A percentile compares a stretch with the other conserved stretches of the same genome.
phyloP scores from a whole-genome alignment of 2,888 invertebrate genomes.

The Epistrophe eligans region DNA sequence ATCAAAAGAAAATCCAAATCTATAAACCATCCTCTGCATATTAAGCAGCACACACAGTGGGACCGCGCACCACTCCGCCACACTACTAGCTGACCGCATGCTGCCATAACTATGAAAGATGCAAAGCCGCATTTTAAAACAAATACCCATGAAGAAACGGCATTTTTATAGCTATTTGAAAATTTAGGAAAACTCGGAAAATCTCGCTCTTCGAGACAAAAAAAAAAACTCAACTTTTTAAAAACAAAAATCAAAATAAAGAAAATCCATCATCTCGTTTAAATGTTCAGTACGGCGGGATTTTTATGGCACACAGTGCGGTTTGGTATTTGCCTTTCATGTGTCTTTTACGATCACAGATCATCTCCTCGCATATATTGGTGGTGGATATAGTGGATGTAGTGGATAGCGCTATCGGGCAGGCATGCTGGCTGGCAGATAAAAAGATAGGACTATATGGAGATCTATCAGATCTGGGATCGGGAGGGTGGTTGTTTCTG shows the following conservation, averaged over 20 bases:
- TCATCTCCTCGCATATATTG: conserved; percentile 45
- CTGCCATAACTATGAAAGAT: conserved; percentile 78
- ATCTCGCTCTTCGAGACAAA: conserved; percentile 32
- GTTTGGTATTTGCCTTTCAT: conserved; percentile 74
- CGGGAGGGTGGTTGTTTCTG: conserved; percentile 77
- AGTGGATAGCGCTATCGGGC: conserved; percentile 28
- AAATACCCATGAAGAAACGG: conserved; percentile 66
- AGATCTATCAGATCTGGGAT: conserved; percentile 36
- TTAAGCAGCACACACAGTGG: conserved; percentile 54
- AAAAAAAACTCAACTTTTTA: conserved; percentile 21
- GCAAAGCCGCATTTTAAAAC: conserved; percentile 77
- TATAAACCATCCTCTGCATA: conserved; percentile 1
- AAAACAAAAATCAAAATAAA: conserved; percentile 24
- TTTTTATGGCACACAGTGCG: conserved; percentile 73
- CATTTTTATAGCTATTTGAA: conserved; percentile 73
- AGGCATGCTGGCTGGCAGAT: conserved; percentile 23
- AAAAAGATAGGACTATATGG: background rate
- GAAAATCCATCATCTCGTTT: conserved; percentile 65
- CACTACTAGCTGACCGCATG: conserved; percentile 78
- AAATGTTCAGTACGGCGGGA: conserved; percentile 43
- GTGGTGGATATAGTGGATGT: conserved; percentile 18
- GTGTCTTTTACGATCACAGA: conserved; percentile 72
- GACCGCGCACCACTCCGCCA: conserved; percentile 65
- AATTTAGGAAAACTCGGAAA: conserved; percentile 40
- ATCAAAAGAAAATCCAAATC: conserved; percentile 68